Conservation (phyloP, 2,113 vertebrate genomes). For the Onychorhynchus coronatus region DNA sequence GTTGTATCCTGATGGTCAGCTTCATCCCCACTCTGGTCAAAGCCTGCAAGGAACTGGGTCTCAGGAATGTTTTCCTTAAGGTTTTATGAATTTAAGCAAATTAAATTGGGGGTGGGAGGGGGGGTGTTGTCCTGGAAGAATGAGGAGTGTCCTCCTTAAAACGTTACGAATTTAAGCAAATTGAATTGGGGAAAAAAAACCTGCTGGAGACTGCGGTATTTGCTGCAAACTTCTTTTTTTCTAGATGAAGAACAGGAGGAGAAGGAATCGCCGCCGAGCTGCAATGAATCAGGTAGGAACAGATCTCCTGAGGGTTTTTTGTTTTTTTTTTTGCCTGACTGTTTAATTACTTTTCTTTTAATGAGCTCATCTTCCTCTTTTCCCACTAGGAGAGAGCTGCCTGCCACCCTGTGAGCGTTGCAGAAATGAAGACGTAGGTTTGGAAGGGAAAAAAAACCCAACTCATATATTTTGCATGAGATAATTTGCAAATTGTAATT, state of each 20-base stretch:
- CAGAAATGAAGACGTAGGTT: slow-evolving; percentile 55
- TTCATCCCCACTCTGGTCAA: neutral
- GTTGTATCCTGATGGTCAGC: neutral
- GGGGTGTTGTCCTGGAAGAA: neutral
- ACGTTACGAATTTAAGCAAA: neutral
- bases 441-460: neutral
- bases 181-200: neutral
- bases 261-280: neutral
- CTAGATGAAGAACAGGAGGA: slow-evolving; percentile 21
- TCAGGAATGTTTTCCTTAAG: neutral
- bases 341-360: neutral
- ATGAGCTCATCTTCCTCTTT: neutral
- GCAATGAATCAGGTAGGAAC: slow-evolving; percentile 26
- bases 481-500: neutral
- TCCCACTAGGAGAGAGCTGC: slow-evolving; percentile 15
- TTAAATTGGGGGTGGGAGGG: neutral
- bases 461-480: neutral
- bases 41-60: neutral
- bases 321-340: neutral
- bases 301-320: neutral
- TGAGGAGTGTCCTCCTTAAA: neutral
- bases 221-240: neutral
- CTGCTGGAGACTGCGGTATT: neutral
- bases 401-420: slow-evolving; percentile 34
- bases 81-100: neutral